Evolutionary conservation across 2,797 vertebrate genomes (phyloP).

Genomic region (Silurus lanzhouensis): DNA sequence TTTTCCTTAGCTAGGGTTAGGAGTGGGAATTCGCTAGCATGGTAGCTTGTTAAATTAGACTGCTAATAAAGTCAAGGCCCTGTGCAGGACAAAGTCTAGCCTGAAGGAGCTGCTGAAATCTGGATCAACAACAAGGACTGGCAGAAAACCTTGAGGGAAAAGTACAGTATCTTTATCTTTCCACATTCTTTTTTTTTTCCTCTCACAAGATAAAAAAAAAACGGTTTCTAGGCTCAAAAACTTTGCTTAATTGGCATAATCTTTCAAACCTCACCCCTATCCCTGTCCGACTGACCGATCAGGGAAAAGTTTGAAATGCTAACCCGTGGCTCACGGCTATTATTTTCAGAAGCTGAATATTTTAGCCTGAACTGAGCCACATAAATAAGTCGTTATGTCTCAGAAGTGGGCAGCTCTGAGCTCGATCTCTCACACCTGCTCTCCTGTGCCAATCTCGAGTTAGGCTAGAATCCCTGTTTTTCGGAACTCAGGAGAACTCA

Average conservation of each 20-base stretch:
- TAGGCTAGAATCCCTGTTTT: too few relatives aligned
- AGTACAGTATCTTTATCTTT: not conserved
- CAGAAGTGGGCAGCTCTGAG: not conserved
- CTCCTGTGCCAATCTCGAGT: not conserved
- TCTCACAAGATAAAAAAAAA: not conserved
- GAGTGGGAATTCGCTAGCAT: not conserved
- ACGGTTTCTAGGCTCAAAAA: not conserved
- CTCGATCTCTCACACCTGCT: not conserved
- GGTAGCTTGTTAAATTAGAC: not conserved
- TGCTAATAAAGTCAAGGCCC: not conserved
- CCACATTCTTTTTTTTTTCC: not conserved
- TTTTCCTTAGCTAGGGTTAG: not conserved
- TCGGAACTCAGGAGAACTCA: not conserved
- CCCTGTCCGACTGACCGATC: not conserved
- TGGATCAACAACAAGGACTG: not conserved
- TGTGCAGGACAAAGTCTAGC: not conserved
- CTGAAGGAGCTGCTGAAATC: not conserved
- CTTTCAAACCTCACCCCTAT: not conserved
- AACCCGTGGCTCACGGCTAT: not conserved
- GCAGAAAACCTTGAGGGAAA: not conserved
- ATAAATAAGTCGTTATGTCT: not conserved
- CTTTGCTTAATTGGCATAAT: not conserved
- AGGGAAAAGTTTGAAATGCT: not conserved
- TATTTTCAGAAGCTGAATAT: not conserved
- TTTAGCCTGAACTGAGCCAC: not conserved